A percentile compares a stretch with the other conserved stretches of the same genome.
Evolutionary conservation across 2,888 invertebrate genomes (phyloP).

Genomic region (Amblyteles armatorius): DNA sequence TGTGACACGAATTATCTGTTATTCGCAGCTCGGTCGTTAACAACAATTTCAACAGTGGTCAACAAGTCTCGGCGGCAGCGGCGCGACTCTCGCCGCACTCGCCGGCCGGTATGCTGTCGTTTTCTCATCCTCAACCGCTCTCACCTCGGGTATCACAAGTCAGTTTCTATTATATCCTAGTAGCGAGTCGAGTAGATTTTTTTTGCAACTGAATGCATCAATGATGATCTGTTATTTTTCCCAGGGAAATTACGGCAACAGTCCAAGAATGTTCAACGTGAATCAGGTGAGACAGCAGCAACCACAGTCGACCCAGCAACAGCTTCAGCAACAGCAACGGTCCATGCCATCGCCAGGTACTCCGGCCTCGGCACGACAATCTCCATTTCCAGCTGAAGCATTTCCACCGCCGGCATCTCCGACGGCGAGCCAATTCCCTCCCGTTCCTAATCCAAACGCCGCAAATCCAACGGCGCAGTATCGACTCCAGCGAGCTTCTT

Average conservation of each 20-base stretch:
- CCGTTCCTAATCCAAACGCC: slow-evolving; percentile 82
- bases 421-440: slow-evolving; percentile 84
- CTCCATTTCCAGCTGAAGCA: slow-evolving; percentile 86
- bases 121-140: slow-evolving; percentile 86
- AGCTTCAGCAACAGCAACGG: slow-evolving; percentile 91
- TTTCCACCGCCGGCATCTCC: slow-evolving; percentile 86
- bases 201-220: background rate
- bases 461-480: slow-evolving; percentile 84
- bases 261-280: slow-evolving; percentile 83
- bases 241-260: slow-evolving; percentile 82
- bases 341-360: slow-evolving; percentile 90
- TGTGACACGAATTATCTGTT: background rate
- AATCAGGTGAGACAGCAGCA: slow-evolving; percentile 85
- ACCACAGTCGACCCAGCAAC: slow-evolving; percentile 85
- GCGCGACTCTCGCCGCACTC: slow-evolving; percentile 87
- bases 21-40: slow-evolving; percentile 80
- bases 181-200: no score
- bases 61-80: slow-evolving; percentile 83
- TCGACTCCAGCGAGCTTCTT: slow-evolving; percentile 87
- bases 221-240: slow-evolving; percentile 12
- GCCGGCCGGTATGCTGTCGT: slow-evolving; percentile 82
- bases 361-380: slow-evolving; percentile 86
- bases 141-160: slow-evolving; percentile 87
- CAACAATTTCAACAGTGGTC: slow-evolving; percentile 84
- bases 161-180: slow-evolving; percentile 64